Evolutionary conservation across 1,140 invertebrate genomes (phyloP), one percentile per base, ranked within the genome.

Genomic region (Thereuonema tuberculata): DNA sequence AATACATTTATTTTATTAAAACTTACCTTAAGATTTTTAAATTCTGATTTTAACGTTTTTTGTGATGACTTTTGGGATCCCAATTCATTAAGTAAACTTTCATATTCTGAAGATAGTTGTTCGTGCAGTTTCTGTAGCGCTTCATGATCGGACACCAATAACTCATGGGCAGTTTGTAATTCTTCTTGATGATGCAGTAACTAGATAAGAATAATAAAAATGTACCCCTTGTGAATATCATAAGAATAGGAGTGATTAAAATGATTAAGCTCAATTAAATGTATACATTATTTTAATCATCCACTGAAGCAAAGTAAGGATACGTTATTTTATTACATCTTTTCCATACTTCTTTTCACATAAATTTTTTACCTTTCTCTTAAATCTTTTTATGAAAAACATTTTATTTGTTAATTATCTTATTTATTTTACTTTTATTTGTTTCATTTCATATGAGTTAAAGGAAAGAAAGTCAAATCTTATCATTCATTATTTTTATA

Each of bases 41-140:
- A 77, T 69, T 94, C 90, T 48, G 80, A 61, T 61, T 81, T 71
- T 79, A 85, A 37, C 71, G 87, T 86, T 66, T 88, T 81, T 31
- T 89, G 78, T 46, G 80, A 76, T n/a, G 80, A 77, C 73, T 91
- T 92, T 0, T 91, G 72, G 17, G 80, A 78, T 62, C 92, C 89
- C 66, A 86, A 83, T 71, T 93, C 90, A 56, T 81, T 81, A n/a
- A 84, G 77, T 1, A 93, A 72, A 21, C 80, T 81, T 71, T 97
- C 93, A 70, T 96, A 94, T 70, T 97, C 91, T 1, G 81, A 77
- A 55, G 82, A 85, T 17, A 95, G 76, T 72, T 93, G 87, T 71
- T 94, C 89, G 68, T 95, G 91, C 15, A 95, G 76, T 17, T 81
- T 81, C 72, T 93, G 85, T 50, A 96, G 72, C 1, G 85, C 84